Evolutionary conservation across 1,140 invertebrate genomes (phyloP).

Genomic region (Wiebesia pumilae): DNA sequence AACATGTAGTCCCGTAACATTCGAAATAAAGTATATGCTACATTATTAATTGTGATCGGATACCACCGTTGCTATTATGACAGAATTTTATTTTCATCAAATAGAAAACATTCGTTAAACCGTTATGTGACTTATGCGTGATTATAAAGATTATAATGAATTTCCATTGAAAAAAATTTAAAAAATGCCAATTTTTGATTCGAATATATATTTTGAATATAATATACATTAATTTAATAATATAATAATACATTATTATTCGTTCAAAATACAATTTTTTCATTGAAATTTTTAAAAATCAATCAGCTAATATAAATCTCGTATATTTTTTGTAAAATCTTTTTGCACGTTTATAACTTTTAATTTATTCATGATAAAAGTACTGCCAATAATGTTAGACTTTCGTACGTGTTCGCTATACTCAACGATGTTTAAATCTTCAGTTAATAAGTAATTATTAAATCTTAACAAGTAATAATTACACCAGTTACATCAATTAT

Average conservation of each 20-base stretch:
- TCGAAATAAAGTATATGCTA: too few species aligned
- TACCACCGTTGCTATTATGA: too few species aligned
- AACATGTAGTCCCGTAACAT: too few species aligned
- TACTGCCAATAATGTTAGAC: not conserved
- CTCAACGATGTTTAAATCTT: slow-evolving; percentile 2
- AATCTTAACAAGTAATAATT: slow-evolving; percentile 12
- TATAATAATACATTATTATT: not conserved
- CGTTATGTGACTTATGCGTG: too few species aligned
- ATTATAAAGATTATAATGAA: too few species aligned
- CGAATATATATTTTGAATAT: too few species aligned
- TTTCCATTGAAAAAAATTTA: too few species aligned
- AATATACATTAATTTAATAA: too few species aligned
- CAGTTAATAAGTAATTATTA: slow-evolving; percentile 3
- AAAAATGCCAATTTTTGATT: too few species aligned
- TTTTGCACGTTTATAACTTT: not conserved
- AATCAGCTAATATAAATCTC: not conserved
- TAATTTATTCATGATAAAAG: slow-evolving; percentile 17
- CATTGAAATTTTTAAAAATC: not conserved
- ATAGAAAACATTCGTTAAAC: too few species aligned
- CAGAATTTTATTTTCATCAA: too few species aligned
- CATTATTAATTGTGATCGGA: too few species aligned
- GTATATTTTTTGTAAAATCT: not conserved
- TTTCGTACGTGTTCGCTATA: not conserved
- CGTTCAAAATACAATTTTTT: not conserved
- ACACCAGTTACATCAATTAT: slow-evolving; percentile 14